A percentile compares a stretch with the other conserved stretches of the same genome.
These are phyloP conservation scores for Hemibagrus guttatus DNA, from an alignment of 2,797 vertebrate genomes.

Conservation along the genomic window DNA sequence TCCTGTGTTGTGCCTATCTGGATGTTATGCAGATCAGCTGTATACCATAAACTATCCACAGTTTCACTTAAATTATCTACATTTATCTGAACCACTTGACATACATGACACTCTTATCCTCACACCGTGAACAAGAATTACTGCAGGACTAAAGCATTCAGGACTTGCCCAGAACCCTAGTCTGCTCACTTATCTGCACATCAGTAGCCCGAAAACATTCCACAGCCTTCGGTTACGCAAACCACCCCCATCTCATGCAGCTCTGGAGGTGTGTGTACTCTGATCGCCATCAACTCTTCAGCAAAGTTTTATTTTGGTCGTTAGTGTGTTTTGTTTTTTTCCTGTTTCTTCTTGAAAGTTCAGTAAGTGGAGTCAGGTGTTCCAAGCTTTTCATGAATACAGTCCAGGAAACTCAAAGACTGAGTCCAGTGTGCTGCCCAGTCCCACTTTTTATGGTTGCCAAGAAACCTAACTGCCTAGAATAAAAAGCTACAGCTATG, in stretches of 20 bases:
- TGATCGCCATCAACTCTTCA: not conserved
- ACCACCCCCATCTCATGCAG: not conserved
- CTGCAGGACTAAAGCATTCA: slow-evolving; percentile 39
- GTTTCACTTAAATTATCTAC: not conserved
- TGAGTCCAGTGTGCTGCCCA: not conserved
- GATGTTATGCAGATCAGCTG: not conserved
- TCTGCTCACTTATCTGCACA: slow-evolving; percentile 37
- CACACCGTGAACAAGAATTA: slow-evolving; percentile 3
- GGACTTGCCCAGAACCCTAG: slow-evolving; percentile 26
- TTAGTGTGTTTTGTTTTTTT: not conserved
- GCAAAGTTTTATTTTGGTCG: not conserved
- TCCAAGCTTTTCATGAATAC: not conserved
- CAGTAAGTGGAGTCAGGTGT: not conserved
- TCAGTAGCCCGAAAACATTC: slow-evolving; percentile 45
- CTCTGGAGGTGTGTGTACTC: slow-evolving; percentile 6
- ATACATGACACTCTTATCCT: not conserved
- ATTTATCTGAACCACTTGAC: not conserved
- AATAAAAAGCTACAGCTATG: not conserved
- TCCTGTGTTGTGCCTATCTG: not conserved
- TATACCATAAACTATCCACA: not conserved
- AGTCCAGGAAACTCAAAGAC: not conserved
- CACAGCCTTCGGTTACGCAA: slow-evolving; percentile 33
- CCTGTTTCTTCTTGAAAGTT: not conserved
- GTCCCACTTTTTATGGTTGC: not conserved
- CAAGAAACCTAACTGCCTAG: not conserved